Percentiles rank a stretch among this genome's conserved stretches.
phyloP scores from a whole-genome alignment of 2,113 vertebrate genomes.

The Todiramphus chloris region DNA sequence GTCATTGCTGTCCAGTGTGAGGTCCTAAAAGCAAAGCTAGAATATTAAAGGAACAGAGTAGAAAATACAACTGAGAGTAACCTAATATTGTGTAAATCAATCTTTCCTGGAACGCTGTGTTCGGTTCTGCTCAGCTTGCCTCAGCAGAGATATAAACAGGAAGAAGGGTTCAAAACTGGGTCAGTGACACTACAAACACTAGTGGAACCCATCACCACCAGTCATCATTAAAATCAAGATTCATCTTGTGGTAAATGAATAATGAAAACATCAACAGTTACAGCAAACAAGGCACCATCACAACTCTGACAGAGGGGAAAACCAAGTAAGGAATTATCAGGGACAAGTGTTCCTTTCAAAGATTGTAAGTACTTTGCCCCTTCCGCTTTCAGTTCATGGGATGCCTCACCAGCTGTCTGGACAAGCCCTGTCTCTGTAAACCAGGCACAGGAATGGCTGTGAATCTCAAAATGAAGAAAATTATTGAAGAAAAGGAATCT shows the following conservation, averaged over 20 bases:
- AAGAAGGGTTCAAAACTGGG: conserved; percentile 18
- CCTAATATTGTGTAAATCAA: conserved; percentile 12
- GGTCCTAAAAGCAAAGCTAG: background rate
- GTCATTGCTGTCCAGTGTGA: background rate
- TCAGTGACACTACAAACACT: background rate
- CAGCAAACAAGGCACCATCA: background rate
- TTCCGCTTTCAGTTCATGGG: background rate
- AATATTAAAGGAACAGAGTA: background rate
- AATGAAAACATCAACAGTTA: background rate
- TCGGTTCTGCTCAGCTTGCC: background rate
- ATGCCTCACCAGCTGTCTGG: background rate
- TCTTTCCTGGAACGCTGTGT: background rate
- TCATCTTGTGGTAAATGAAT: background rate
- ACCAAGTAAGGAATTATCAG: background rate
- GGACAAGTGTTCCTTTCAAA: background rate
- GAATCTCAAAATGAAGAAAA: background rate
- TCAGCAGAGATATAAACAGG: conserved; percentile 33
- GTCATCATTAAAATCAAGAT: background rate
- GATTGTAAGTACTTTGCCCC: background rate
- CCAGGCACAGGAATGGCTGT: background rate
- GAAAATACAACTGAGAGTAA: conserved; percentile 10
- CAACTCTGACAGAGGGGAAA: background rate
- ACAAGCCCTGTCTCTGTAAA: background rate
- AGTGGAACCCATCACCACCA: background rate
- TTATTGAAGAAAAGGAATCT: background rate